Percentiles rank a stretch among this genome's conserved stretches.
Conservation (phyloP, 2,113 vertebrate species). For the Paratilapia polleni region DNA sequence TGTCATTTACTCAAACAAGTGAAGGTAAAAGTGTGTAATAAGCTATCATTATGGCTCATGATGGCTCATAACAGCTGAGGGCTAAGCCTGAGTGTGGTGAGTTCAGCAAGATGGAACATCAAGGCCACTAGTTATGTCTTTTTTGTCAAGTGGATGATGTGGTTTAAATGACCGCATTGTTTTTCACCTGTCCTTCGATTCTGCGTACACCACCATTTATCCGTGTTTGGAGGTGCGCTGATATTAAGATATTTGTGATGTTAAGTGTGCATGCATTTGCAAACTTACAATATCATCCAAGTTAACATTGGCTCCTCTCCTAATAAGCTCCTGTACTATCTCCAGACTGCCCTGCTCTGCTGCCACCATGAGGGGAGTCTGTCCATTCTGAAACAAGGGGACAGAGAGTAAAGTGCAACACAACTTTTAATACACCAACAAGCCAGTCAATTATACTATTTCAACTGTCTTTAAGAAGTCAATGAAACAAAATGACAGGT, state of each 20-base stretch:
- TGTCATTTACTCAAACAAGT: slow-evolving; percentile 64
- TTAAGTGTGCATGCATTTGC: slow-evolving; percentile 4
- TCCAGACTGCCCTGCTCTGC: slow-evolving; percentile 95
- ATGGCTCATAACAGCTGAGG: slow-evolving; percentile 57
- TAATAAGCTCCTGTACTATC: slow-evolving; percentile 93
- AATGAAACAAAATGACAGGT: neutral
- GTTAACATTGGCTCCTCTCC: slow-evolving; percentile 92
- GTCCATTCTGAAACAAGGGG: slow-evolving; percentile 85
- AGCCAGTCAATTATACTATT: neutral
- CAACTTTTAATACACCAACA: neutral
- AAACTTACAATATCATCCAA: slow-evolving; percentile 91
- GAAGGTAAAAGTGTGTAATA: slow-evolving; percentile 59
- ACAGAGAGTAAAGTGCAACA: neutral
- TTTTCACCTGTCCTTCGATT: slow-evolving; percentile 51
- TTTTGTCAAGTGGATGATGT: slow-evolving; percentile 35
- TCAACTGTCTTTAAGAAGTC: neutral
- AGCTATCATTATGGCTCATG: slow-evolving; percentile 67
- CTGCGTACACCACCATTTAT: slow-evolving; percentile 1
- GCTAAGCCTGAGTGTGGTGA: slow-evolving; percentile 55
- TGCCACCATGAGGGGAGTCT: slow-evolving; percentile 95
- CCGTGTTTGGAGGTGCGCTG: neutral
- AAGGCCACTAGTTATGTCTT: slow-evolving; percentile 9
- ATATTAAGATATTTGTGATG: neutral
- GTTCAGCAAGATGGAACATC: slow-evolving; percentile 66
- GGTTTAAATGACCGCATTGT: slow-evolving; percentile 44